phyloP scores from a whole-genome alignment of 2,113 vertebrate species.

The Anthoscopus minutus region DNA sequence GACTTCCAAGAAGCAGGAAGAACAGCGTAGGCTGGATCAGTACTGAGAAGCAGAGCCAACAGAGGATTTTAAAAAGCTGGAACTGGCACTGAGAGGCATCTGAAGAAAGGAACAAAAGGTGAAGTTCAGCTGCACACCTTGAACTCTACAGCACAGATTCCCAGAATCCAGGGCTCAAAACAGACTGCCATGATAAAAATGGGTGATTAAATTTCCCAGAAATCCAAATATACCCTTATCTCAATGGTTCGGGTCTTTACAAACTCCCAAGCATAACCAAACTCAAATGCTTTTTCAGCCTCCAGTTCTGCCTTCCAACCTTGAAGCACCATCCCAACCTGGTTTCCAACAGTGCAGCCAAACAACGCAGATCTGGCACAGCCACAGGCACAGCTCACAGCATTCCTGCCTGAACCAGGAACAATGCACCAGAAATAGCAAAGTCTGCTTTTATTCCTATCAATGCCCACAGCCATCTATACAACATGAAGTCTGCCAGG shows the following conservation, averaged over 20 bases:
- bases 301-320: not conserved
- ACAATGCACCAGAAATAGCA: not conserved
- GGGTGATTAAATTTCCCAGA: slow-evolving; percentile 9
- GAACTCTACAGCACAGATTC: slow-evolving; percentile 17
- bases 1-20: slow-evolving; percentile 54
- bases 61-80: slow-evolving; percentile 31
- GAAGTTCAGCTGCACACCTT: slow-evolving; percentile 57
- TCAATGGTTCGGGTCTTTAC: not conserved
- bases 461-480: not conserved
- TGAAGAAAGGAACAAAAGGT: slow-evolving; percentile 58
- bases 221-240: slow-evolving; percentile 10
- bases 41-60: slow-evolving; percentile 21
- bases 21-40: slow-evolving; percentile 36
- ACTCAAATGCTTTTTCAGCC: not conserved
- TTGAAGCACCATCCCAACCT: not conserved
- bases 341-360: not conserved
- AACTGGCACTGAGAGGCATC: slow-evolving; percentile 22
- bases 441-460: not conserved
- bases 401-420: not conserved
- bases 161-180: slow-evolving; percentile 5
- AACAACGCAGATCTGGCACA: not conserved
- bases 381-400: not conserved
- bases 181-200: not conserved
- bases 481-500: not conserved
- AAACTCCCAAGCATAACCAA: not conserved